phyloP scores from a whole-genome alignment of 2,113 vertebrate genomes.

The Raja brachyura region DNA sequence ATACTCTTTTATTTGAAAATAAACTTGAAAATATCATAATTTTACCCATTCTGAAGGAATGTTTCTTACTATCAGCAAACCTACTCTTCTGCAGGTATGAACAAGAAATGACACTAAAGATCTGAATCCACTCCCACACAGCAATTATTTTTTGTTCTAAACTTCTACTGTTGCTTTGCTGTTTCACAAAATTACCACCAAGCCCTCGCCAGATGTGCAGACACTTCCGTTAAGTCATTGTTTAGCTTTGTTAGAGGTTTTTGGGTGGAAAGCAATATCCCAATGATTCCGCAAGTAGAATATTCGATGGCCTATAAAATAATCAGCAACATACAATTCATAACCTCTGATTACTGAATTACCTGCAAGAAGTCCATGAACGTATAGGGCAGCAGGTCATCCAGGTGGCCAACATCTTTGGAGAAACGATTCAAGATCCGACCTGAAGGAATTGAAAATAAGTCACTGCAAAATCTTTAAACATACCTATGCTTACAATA shows the following conservation, averaged over 20 bases:
- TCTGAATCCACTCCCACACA: constrained; percentile 54
- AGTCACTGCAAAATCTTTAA: background rate
- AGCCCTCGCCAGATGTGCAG: constrained; percentile 71
- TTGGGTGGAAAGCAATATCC: constrained; percentile 71
- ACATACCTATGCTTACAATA: background rate
- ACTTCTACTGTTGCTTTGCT: constrained; percentile 58
- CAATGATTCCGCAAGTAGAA: constrained; percentile 61
- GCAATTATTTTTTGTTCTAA: constrained; percentile 61
- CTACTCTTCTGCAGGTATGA: constrained; percentile 73
- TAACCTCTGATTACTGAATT: constrained; percentile 52
- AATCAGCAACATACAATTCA: constrained; percentile 53
- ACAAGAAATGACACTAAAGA: constrained; percentile 49
- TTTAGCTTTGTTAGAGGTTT: constrained; percentile 53
- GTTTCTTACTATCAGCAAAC: constrained; percentile 57
- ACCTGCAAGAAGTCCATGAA: constrained; percentile 90
- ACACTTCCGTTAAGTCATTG: constrained; percentile 64
- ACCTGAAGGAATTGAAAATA: constrained; percentile 52
- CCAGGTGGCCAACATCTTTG: constrained; percentile 88
- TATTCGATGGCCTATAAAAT: constrained; percentile 66
- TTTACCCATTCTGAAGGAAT: no score
- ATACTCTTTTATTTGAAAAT: no score
- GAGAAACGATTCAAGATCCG: constrained; percentile 91
- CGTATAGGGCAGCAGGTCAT: constrained; percentile 79
- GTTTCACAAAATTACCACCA: constrained; percentile 54
- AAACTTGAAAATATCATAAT: no score